phyloP scores from a whole-genome alignment of 2,888 invertebrate species.

The Danaus chrysippus region DNA sequence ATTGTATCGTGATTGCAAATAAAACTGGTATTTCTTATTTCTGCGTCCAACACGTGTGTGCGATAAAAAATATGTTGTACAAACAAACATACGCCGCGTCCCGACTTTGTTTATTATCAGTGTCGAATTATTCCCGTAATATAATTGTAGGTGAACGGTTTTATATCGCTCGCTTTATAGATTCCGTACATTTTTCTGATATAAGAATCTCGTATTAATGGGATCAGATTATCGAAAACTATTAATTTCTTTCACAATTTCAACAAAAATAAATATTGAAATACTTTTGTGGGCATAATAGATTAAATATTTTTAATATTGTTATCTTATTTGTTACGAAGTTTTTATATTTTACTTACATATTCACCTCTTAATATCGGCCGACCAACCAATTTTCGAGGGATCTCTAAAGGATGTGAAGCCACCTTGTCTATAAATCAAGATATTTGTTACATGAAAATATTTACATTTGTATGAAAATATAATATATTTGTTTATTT shows the following conservation, averaged over 20 bases:
- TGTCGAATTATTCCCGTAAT: slow-evolving; percentile 52
- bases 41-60: slow-evolving; percentile 42
- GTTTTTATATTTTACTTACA: too few relatives aligned
- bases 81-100: slow-evolving; percentile 49
- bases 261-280: too few relatives aligned
- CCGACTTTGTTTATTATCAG: slow-evolving; percentile 52
- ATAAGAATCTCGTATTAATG: too few relatives aligned
- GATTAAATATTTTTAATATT: too few relatives aligned
- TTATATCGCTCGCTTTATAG: not conserved
- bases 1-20: slow-evolving; percentile 14
- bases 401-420: slow-evolving; percentile 39
- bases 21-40: slow-evolving; percentile 21
- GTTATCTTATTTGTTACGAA: too few relatives aligned
- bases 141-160: slow-evolving; percentile 37
- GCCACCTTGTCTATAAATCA: slow-evolving; percentile 50
- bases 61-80: slow-evolving; percentile 49
- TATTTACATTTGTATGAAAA: slow-evolving; percentile 37
- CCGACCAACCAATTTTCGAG: not conserved
- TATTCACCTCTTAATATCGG: too few relatives aligned
- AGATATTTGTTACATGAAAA: slow-evolving; percentile 44
- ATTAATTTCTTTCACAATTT: too few relatives aligned
- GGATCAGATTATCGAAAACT: too few relatives aligned
- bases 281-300: too few relatives aligned
- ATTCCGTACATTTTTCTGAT: slow-evolving; percentile 22
- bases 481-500: slow-evolving; percentile 27